phyloP scores from a whole-genome alignment of 2,888 invertebrate species.

The Agrochola macilenta region DNA sequence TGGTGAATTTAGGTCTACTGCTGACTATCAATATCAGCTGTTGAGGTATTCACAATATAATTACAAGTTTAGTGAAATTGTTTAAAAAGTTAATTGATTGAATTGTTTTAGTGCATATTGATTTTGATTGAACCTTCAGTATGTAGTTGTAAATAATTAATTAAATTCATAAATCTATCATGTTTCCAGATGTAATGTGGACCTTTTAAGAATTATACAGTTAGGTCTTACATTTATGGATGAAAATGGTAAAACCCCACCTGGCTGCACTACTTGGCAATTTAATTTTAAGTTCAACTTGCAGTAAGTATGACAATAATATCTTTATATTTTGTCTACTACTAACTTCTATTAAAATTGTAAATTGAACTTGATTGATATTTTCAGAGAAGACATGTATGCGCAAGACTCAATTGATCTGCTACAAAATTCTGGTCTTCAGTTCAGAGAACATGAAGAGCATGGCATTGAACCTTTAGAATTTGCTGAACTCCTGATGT shows the following conservation, averaged over 20 bases:
- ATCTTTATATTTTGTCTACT: neutral
- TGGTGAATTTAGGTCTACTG: constrained; percentile 97
- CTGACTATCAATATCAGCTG: constrained; percentile 98
- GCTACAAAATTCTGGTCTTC: constrained; percentile 98
- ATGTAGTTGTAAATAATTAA: neutral
- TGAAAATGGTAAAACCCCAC: constrained; percentile 98
- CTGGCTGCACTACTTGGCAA: constrained; percentile 99
- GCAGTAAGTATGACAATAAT: constrained; percentile 92
- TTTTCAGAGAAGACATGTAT: constrained; percentile 98
- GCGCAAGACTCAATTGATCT: constrained; percentile 99
- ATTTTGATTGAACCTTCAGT: neutral
- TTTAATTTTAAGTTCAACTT: constrained; percentile 99
- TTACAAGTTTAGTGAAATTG: neutral
- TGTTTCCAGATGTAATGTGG: constrained; percentile 96
- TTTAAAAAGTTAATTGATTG: neutral
- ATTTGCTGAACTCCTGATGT: constrained; percentile 99
- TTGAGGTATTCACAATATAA: constrained; percentile 88
- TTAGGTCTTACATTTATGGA: constrained; percentile 99
- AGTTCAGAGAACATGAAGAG: constrained; percentile 99
- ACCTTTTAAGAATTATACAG: constrained; percentile 99
- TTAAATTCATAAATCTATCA: constrained; percentile 7
- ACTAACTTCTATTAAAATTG: neutral
- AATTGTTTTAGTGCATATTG: neutral
- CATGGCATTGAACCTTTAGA: constrained; percentile 99
- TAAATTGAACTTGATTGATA: neutral